Base-by-base conservation (phyloP, 2,888 invertebrate genomes). In the Herminia tarsipennalis region DNA sequence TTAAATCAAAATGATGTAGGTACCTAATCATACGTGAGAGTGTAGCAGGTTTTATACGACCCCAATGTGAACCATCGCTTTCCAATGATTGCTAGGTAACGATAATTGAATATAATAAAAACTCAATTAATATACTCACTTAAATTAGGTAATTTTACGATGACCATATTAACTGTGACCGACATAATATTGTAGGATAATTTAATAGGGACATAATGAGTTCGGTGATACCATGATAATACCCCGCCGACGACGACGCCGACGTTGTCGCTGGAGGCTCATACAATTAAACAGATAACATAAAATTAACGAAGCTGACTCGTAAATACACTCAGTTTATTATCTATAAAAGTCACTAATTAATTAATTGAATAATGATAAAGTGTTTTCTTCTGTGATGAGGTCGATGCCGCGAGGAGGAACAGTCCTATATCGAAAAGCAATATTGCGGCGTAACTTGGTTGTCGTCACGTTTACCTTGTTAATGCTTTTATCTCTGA, bases 321-420 rank as follows among this genome's bases (percentile, higher is more conserved):
- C 89, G 78, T 90, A 89, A 89, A 90, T 83, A 86, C 75, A 74
- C 75, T 82, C 74, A 73, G 72, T 89, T 88, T 88, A 91, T 77
- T 84, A 88, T 86, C 89, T 82, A 88, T 91, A 88, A 91, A 90
- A 79, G 88, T 85, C 88, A 84, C 76, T 83, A 80, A 87, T 88
- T 88, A 90, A 91, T 90, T 89, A 91, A 90, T 90, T 88, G 86
- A 79, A 77, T 80, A 84, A 88, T 89, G 89, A 90, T 86, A 83
- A 82, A 88, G 74, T 83, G 75, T 62, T 69, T 73, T 80, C 76
- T 76, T 78, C 60, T 81, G 66, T 69, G 76, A 75, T 68, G 75
- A 32, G n/a, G 35, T 9, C 13, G 22, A 14, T 10, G 18, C 39
- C 16, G 34, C 28, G 13, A 5, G 64, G 67, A 62, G 59, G 53